These are phyloP conservation scores for Ammodytes marinus DNA, from an alignment of 2,113 vertebrate species.

Conservation along the genomic window DNA sequence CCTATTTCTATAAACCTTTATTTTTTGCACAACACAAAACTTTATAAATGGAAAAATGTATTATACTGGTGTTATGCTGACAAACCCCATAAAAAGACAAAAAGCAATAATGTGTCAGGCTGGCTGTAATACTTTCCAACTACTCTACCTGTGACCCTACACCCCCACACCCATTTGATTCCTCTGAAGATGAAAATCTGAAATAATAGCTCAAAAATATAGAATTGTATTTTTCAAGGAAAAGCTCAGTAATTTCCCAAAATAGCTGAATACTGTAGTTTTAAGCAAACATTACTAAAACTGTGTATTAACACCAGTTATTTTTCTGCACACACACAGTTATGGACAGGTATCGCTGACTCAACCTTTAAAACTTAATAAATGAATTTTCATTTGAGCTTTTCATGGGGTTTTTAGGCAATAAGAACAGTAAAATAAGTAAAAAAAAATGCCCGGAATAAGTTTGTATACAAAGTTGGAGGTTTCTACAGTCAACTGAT, in stretches of 20 bases:
- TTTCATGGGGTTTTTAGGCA: background rate
- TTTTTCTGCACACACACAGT: too few relatives aligned
- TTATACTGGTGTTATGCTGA: background rate
- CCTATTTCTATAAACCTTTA: background rate
- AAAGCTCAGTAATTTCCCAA: too few relatives aligned
- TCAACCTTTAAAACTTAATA: too few relatives aligned
- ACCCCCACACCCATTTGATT: too few relatives aligned
- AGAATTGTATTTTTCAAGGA: background rate
- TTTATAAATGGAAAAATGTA: background rate
- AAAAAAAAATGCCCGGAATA: background rate
- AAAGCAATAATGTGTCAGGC: background rate
- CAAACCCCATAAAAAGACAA: background rate
- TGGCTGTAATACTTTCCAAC: too few relatives aligned
- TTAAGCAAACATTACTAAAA: background rate
- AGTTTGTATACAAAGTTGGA: background rate
- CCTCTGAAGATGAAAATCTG: background rate
- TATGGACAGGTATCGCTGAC: too few relatives aligned
- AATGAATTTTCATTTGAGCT: background rate
- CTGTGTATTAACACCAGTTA: too few relatives aligned
- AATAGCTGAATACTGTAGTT: too few relatives aligned
- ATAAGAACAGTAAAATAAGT: background rate
- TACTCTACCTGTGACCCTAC: background rate
- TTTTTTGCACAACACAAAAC: slow-evolving; percentile 5
- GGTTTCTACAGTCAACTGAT: background rate
- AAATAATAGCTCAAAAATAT: background rate